These are phyloP conservation scores for Lordiphosa stackelbergi DNA, from an alignment of 1,140 invertebrate species.

Conservation along the genomic window DNA sequence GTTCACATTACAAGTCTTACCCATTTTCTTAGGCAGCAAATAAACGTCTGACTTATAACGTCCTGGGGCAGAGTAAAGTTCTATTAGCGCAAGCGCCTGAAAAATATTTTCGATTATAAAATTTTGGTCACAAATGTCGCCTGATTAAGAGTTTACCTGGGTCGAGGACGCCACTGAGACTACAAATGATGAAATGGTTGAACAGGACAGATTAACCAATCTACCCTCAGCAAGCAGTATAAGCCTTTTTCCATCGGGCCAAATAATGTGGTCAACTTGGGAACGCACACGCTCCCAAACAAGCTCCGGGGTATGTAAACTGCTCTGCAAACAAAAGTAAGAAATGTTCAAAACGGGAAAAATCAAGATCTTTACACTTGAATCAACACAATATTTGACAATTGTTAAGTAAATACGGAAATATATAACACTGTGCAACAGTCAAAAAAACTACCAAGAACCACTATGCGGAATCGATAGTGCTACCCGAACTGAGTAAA, in stretches of 20 bases:
- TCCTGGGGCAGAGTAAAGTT: constrained; percentile 93
- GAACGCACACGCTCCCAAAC: constrained; percentile 98
- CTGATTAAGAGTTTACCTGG: constrained; percentile 77
- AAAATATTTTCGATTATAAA: neutral
- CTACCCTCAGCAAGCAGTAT: constrained; percentile 96
- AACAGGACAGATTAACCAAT: constrained; percentile 96
- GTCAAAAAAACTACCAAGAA: too few species aligned
- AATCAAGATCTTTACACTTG: too few species aligned
- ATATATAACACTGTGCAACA: too few species aligned
- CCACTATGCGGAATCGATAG: too few species aligned
- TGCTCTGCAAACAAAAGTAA: constrained; percentile 83
- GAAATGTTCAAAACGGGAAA: neutral
- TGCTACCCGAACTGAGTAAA: too few species aligned
- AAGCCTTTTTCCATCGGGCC: constrained; percentile 93
- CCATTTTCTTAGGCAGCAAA: constrained; percentile 98
- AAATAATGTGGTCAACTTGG: constrained; percentile 97
- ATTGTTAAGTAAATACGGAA: too few species aligned
- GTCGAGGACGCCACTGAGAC: constrained; percentile 97
- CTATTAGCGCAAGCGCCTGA: constrained; percentile 92
- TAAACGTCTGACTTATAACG: constrained; percentile 98
- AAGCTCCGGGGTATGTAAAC: constrained; percentile 93
- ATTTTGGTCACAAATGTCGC: neutral
- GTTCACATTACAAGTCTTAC: constrained; percentile 78
- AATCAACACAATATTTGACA: too few species aligned
- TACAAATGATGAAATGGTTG: constrained; percentile 97